These are phyloP conservation scores for Cryptocephalus moraei DNA, from an alignment of 2,888 invertebrate species.

Conservation along the genomic window DNA sequence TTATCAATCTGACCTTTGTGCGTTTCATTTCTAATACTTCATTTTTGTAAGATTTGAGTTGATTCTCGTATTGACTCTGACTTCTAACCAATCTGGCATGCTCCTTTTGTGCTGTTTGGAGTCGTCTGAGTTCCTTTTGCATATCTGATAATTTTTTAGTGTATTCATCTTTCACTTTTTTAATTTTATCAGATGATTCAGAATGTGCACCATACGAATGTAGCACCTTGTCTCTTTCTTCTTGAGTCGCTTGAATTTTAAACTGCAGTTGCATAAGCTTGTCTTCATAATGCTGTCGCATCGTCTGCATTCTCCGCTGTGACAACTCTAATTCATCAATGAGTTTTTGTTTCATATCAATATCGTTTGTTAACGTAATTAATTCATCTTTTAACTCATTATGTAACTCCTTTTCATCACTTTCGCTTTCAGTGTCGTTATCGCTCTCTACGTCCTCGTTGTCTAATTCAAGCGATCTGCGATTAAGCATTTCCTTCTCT, in stretches of 20 bases:
- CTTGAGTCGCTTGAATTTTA: slow-evolving; percentile 79
- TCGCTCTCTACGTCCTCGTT: slow-evolving; percentile 45
- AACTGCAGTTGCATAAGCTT: slow-evolving; percentile 74
- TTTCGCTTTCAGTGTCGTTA: slow-evolving; percentile 48
- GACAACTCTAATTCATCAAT: slow-evolving; percentile 89
- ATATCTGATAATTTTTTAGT: slow-evolving; percentile 74
- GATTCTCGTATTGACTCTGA: slow-evolving; percentile 67
- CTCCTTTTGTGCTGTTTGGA: slow-evolving; percentile 81
- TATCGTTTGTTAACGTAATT: slow-evolving; percentile 83
- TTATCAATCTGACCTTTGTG: slow-evolving; percentile 76
- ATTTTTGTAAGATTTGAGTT: slow-evolving; percentile 58
- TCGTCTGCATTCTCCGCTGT: slow-evolving; percentile 72
- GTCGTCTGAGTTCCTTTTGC: slow-evolving; percentile 74
- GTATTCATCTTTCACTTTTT: slow-evolving; percentile 80
- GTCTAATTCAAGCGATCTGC: slow-evolving; percentile 41
- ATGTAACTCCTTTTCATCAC: slow-evolving; percentile 43
- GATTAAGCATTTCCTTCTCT: slow-evolving; percentile 42
- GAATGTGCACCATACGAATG: slow-evolving; percentile 39
- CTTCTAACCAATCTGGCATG: slow-evolving; percentile 76
- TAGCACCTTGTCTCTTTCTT: slow-evolving; percentile 83
- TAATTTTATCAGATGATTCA: slow-evolving; percentile 61
- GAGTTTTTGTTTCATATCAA: slow-evolving; percentile 86
- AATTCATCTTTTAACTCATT: slow-evolving; percentile 68
- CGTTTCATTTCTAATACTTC: slow-evolving; percentile 76
- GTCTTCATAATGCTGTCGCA: slow-evolving; percentile 88